Evolutionary conservation across 2,888 invertebrate species (phyloP).

Genomic region (Sminthurinus aureus): DNA sequence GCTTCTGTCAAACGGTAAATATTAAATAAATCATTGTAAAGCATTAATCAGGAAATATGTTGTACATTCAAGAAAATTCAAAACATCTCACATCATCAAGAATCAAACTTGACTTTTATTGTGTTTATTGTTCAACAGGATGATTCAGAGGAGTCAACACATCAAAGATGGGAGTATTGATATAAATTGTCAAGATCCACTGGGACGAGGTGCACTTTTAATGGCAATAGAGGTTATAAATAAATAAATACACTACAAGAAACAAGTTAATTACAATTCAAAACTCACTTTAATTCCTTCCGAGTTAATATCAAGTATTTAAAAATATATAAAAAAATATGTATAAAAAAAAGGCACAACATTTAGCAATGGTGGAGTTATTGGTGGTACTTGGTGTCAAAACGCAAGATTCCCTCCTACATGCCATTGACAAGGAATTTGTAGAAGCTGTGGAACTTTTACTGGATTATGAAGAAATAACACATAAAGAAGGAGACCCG

Average conservation of each 20-base stretch:
- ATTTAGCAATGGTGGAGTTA: constrained; percentile 87
- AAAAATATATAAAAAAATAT: no score
- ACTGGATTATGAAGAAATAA: constrained; percentile 86
- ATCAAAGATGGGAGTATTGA: constrained; percentile 69
- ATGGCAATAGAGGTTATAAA: constrained; percentile 97
- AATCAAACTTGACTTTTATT: no score
- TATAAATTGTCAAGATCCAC: constrained; percentile 94
- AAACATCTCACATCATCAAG: no score
- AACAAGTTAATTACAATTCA: no score
- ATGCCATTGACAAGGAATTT: constrained; percentile 97
- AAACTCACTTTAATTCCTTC: no score
- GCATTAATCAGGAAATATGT: neutral
- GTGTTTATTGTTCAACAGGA: constrained; percentile 64
- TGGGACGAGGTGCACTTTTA: constrained; percentile 90
- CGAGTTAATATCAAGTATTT: no score
- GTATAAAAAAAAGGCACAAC: no score
- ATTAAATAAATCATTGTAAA: no score
- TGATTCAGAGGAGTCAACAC: constrained; percentile 66
- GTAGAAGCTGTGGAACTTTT: constrained; percentile 96
- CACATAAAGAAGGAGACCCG: constrained; percentile 77
- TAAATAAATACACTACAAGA: no score
- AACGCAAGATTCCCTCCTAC: constrained; percentile 82
- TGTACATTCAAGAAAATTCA: no score
- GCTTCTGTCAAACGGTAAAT: constrained; percentile 80
- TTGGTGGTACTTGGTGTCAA: constrained; percentile 79